phyloP scores from a whole-genome alignment of 2,797 vertebrate genomes.

The Fringilla coelebs region DNA sequence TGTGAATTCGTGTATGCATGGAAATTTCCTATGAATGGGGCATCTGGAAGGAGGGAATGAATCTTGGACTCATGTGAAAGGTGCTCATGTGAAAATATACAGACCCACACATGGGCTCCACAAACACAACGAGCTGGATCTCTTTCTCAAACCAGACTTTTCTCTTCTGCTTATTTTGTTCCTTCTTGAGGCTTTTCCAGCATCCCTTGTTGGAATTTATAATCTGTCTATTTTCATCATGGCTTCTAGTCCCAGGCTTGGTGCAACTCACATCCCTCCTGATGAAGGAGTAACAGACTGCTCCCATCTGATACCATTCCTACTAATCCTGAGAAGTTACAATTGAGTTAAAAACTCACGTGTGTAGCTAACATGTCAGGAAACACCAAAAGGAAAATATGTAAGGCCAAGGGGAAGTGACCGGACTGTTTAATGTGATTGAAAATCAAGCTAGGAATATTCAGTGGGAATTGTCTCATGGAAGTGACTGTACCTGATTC shows the following conservation, averaged over 20 bases:
- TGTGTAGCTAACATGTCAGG: neutral
- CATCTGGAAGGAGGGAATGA: neutral
- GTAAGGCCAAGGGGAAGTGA: neutral
- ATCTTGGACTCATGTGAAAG: neutral
- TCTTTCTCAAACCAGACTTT: neutral
- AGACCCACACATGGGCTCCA: neutral
- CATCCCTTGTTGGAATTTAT: neutral
- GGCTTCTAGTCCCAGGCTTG: neutral
- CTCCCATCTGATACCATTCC: neutral
- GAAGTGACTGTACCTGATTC: neutral
- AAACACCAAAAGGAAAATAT: neutral
- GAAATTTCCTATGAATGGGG: neutral
- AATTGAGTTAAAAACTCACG: neutral
- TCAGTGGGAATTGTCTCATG: neutral
- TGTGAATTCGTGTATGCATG: neutral
- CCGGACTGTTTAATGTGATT: accelerated
- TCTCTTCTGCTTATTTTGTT: neutral
- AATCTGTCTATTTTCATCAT: neutral
- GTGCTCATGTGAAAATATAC: neutral
- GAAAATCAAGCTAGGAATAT: neutral
- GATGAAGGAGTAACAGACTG: neutral
- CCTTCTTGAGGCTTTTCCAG: neutral
- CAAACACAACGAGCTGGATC: neutral
- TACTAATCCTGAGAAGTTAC: neutral
- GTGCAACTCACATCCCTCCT: neutral